These are phyloP conservation scores for Lepidocyrtoides sp. DNA, from an alignment of 2,888 invertebrate species.

Conservation along the genomic window DNA sequence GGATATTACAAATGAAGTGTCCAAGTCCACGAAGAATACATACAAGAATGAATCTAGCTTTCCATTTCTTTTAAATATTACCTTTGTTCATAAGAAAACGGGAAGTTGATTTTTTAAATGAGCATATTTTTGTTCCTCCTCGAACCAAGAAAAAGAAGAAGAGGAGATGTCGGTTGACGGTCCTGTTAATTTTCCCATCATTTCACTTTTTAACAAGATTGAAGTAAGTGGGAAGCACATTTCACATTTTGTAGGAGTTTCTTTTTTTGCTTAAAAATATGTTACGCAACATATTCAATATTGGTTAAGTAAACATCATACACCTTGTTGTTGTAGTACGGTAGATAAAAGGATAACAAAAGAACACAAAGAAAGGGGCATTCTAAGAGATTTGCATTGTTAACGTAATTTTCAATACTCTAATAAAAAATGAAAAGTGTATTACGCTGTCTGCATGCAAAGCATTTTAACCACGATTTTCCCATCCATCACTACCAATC, in stretches of 20 bases:
- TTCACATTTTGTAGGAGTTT: no score
- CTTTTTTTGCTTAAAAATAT: no score
- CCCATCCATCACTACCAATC: conserved; percentile 60
- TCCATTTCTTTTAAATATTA: neutral
- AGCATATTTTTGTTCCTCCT: neutral
- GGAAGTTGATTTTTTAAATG: conserved; percentile 4
- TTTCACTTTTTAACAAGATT: conserved; percentile 5
- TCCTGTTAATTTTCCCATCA: conserved; percentile 1
- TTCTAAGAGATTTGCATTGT: no score
- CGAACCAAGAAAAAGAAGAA: neutral
- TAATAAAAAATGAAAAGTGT: no score
- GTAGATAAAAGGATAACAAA: no score
- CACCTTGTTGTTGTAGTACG: no score
- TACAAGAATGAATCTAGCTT: neutral
- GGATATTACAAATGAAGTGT: neutral
- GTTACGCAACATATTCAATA: no score
- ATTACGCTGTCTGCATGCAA: neutral
- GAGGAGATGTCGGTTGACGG: neutral
- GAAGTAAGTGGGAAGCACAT: no score
- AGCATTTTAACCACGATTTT: conserved; percentile 51
- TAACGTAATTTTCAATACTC: no score
- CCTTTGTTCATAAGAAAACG: conserved; percentile 14
- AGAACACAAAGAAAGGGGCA: no score
- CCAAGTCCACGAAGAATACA: neutral
- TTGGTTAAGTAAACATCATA: no score